Evolutionary conservation across 2,113 vertebrate genomes (phyloP).

Genomic region (Noctilio leporinus): DNA sequence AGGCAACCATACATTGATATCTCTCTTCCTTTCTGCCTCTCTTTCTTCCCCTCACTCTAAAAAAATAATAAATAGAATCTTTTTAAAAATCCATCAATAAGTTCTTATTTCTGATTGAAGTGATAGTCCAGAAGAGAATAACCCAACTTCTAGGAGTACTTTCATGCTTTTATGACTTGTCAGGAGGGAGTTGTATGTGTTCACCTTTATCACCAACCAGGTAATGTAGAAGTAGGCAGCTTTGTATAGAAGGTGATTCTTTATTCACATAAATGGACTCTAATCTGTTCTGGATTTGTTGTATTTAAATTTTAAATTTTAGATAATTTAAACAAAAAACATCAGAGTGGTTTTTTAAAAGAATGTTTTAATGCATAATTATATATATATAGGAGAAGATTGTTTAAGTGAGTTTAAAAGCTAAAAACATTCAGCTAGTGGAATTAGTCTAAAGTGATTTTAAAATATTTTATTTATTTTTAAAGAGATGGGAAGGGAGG

Average conservation of each 20-base stretch:
- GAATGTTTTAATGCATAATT: background rate
- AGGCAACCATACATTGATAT: too few relatives aligned
- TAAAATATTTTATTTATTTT: background rate
- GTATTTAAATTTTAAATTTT: background rate
- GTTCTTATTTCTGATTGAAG: background rate
- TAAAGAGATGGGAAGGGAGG: too few relatives aligned
- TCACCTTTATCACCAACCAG: background rate
- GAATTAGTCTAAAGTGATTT: background rate
- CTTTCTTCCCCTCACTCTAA: too few relatives aligned
- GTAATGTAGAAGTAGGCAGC: background rate
- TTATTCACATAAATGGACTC: background rate
- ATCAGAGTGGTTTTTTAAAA: background rate
- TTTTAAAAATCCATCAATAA: background rate
- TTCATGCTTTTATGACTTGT: background rate
- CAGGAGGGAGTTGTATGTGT: background rate
- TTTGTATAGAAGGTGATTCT: background rate
- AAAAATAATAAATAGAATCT: too few relatives aligned
- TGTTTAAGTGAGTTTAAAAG: slow-evolving; percentile 11
- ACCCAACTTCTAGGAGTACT: background rate
- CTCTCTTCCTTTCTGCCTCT: too few relatives aligned
- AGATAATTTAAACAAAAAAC: background rate
- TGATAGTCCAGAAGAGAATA: background rate
- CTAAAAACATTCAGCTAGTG: background rate
- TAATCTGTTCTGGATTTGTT: background rate
- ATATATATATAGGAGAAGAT: background rate